These are phyloP conservation scores for Gobius niger DNA, from an alignment of 2,113 vertebrate species.

Conservation along the genomic window DNA sequence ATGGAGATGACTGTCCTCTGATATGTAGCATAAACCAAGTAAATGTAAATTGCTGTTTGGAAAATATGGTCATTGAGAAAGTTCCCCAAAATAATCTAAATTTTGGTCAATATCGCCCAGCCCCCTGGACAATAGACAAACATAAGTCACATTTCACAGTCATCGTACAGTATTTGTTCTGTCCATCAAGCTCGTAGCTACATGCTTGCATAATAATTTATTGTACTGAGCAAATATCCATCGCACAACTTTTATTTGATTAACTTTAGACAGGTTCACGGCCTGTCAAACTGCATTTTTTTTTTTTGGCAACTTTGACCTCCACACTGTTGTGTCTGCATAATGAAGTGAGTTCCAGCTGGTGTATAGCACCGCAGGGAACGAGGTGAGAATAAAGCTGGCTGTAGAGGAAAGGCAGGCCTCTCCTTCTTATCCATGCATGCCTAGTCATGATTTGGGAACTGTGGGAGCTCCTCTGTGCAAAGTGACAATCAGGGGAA, in stretches of 20 bases:
- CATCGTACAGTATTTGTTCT: no score
- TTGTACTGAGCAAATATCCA: no score
- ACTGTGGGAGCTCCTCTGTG: constrained; percentile 36
- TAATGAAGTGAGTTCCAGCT: constrained; percentile 69
- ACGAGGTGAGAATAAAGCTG: constrained; percentile 63
- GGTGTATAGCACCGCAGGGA: constrained; percentile 57
- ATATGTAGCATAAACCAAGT: no score
- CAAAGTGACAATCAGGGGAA: constrained; percentile 29
- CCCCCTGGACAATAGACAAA: no score
- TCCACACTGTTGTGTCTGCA: constrained; percentile 46
- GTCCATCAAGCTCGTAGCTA: no score
- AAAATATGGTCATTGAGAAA: no score
- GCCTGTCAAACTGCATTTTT: constrained; percentile 25
- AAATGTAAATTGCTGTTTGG: no score
- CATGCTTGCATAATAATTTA: no score
- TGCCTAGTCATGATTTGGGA: constrained; percentile 51
- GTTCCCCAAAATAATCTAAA: no score
- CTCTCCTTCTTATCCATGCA: constrained; percentile 6
- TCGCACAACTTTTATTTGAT: background rate
- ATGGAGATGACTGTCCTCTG: no score
- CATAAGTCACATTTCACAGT: no score
- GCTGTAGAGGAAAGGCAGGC: constrained; percentile 30
- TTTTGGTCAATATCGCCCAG: no score
- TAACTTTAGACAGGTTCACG: constrained; percentile 38
- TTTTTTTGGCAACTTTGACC: constrained; percentile 43